These are phyloP conservation scores for Dendroctonus valens DNA, from an alignment of 1,140 invertebrate genomes.

Conservation along the genomic window DNA sequence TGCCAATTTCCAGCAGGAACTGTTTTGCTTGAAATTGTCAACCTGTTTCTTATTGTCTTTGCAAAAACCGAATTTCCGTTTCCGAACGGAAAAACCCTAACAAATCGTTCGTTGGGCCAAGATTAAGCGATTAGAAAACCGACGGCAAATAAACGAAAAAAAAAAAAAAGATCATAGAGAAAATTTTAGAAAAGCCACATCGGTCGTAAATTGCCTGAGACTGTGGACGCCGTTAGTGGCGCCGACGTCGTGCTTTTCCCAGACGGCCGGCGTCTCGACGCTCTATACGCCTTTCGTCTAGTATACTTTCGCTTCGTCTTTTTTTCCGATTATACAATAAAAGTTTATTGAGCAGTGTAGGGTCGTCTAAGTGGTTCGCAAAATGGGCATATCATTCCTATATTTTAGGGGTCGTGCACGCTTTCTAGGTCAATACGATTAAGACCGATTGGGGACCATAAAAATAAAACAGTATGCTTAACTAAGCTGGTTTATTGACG, in stretches of 20 bases:
- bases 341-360: constrained; percentile 13
- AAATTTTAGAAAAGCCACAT: constrained; percentile 16
- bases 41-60: too few relatives aligned
- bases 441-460: too few relatives aligned
- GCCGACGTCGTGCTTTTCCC: constrained; percentile 21
- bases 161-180: not conserved
- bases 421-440: constrained; percentile 10
- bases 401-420: not conserved
- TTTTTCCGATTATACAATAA: constrained; percentile 23
- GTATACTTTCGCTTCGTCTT: constrained; percentile 15
- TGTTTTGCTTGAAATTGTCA: too few relatives aligned
- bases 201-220: constrained; percentile 29
- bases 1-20: too few relatives aligned
- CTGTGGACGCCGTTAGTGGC: constrained; percentile 28
- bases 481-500: too few relatives aligned
- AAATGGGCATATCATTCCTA: constrained; percentile 1
- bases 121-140: too few relatives aligned
- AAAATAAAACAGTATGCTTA: too few relatives aligned
- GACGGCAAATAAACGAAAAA: not conserved
- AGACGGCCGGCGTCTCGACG: constrained; percentile 29
- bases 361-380: constrained; percentile 11
- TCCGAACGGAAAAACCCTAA: too few relatives aligned
- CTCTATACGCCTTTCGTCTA: constrained; percentile 22
- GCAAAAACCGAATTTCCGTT: too few relatives aligned
- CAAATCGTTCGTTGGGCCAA: too few relatives aligned